Base-by-base conservation (phyloP, 2,888 invertebrate genomes). In the Actias luna region DNA sequence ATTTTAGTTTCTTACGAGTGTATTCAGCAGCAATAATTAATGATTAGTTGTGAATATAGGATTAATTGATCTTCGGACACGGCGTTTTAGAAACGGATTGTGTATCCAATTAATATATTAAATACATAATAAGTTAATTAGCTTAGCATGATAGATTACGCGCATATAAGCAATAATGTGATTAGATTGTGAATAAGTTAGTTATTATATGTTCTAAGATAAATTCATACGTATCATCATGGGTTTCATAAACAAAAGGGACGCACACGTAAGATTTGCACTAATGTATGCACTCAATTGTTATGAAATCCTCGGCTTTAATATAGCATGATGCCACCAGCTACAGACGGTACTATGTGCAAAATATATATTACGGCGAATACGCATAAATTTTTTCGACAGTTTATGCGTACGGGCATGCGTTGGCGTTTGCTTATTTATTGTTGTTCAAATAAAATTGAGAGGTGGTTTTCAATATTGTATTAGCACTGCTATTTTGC, bases 1-100 rank as follows among this genome's bases (percentile, higher is more conserved):
- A 27, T 29, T 55, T 55, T 55, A 12, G 5, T 1, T 29, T 55
- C 16, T 55, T 29, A 55, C 14, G 29, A 55, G 29, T 27, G 55
- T 55, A 55, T 55, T 55, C 55, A 55, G 5, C 55, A 55, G 55
- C 55, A 55, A 55, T 55, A 55, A 55, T 55, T 55, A 55, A 55
- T 2, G 4, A 29, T 55, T 55, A 55, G 55, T 55, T 55, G 55
- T 55, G 46, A 50, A 55, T 55, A 55, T 55, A 55, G 29, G 29
- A n/a, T 55, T 27, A 55, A 29, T 29, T 55, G 55, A 55, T 50
- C 12, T 50, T 50, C 12, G 46, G 46, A 12, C 27, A 55, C 27
- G 27, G 8, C 55, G 55, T 55, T 27, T n/a, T 25, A 5, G n/a
- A 55, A 55, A 29, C 55, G 55, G 7, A 29, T 5, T 10, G 55